These are phyloP conservation scores for Plectropomus leopardus DNA, from an alignment of 2,113 vertebrate species.

Conservation along the genomic window DNA sequence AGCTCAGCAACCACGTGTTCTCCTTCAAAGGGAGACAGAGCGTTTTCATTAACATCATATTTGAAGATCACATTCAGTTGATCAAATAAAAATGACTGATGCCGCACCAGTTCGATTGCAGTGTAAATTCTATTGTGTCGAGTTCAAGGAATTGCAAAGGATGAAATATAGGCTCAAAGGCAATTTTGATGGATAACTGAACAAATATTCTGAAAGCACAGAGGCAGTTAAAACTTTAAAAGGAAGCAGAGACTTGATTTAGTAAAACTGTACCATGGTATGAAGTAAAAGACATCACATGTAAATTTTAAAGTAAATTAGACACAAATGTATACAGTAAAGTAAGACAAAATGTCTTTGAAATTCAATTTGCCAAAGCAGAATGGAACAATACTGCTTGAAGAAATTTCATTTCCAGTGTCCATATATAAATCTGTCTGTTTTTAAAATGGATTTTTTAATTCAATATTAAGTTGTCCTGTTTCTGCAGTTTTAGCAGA, in stretches of 20 bases:
- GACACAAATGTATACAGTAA: background rate
- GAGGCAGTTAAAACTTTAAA: background rate
- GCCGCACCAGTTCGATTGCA: background rate
- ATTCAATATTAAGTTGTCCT: background rate
- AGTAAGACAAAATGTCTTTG: background rate
- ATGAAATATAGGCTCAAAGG: background rate
- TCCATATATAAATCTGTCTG: background rate
- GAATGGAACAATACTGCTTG: background rate
- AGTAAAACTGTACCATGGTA: background rate
- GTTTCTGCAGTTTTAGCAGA: background rate
- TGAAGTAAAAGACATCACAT: background rate
- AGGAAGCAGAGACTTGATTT: background rate
- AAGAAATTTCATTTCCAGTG: background rate
- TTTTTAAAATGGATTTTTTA: background rate
- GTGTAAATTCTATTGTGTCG: background rate
- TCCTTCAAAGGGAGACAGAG: background rate
- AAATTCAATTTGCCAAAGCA: background rate
- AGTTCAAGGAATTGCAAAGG: background rate
- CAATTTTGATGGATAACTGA: background rate
- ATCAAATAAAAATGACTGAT: slow-evolving; percentile 19
- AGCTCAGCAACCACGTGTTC: background rate
- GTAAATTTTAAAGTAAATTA: background rate
- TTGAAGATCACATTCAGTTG: slow-evolving; percentile 3
- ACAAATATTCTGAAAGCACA: background rate
- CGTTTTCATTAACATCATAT: background rate